A percentile compares a stretch with the other conserved stretches of the same genome.
phyloP scores from a whole-genome alignment of 2,113 vertebrate species.

The Bufo gargarizans region DNA sequence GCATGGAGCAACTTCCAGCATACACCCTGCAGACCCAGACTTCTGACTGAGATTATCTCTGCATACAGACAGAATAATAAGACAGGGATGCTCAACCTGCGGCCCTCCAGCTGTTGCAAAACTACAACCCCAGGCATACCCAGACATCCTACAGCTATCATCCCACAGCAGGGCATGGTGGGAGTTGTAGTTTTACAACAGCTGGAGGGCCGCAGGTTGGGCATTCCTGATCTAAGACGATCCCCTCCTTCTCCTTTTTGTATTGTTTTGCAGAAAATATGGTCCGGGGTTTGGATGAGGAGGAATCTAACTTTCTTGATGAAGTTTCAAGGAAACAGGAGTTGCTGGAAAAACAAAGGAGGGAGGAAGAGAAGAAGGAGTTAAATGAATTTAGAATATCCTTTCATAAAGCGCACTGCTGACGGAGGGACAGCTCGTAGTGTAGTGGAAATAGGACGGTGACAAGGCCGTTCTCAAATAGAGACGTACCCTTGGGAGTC shows the following conservation, averaged over 20 bases:
- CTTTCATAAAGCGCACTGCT: slow-evolving; percentile 67
- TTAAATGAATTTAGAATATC: slow-evolving; percentile 97
- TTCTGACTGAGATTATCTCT: neutral
- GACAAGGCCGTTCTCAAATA: neutral
- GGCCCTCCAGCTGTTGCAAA: too few species aligned
- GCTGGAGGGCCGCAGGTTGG: too few species aligned
- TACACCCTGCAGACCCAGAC: neutral
- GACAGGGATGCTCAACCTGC: too few species aligned
- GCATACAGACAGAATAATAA: neutral
- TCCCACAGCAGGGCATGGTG: too few species aligned
- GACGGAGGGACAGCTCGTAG: neutral
- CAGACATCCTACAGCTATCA: too few species aligned
- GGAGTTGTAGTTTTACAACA: too few species aligned
- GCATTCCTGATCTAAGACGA: too few species aligned
- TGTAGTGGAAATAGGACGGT: neutral
- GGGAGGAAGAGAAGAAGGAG: slow-evolving; percentile 91
- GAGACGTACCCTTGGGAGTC: too few species aligned
- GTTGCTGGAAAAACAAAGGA: slow-evolving; percentile 91
- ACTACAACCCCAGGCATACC: too few species aligned
- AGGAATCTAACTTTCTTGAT: slow-evolving; percentile 93
- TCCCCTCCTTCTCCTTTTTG: neutral
- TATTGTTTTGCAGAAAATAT: slow-evolving; percentile 85
- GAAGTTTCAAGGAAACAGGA: slow-evolving; percentile 95
- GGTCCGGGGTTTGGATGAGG: slow-evolving; percentile 96
- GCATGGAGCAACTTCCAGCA: neutral